Evolutionary conservation across 64 coral and sea anemone species (phyloP).

Genomic region (Dendronephthya gigantea): DNA sequence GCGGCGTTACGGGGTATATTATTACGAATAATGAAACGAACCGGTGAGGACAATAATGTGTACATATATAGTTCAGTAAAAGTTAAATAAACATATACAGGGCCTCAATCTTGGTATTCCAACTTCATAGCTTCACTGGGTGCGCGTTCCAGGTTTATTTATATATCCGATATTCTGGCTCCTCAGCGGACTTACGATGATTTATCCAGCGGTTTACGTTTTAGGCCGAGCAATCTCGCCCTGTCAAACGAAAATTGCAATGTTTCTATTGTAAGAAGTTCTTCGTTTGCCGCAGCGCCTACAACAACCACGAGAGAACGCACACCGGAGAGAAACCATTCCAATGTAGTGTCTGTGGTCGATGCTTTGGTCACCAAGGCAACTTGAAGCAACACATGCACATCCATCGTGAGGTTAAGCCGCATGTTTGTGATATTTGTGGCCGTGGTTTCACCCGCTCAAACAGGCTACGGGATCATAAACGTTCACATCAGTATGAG

Average conservation of each 20-base stretch:
- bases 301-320: not conserved
- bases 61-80: no score
- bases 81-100: no score
- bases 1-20: no score
- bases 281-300: not conserved
- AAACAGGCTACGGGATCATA: not conserved
- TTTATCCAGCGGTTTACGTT: no score
- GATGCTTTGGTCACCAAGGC: not conserved
- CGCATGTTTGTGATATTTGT: not conserved
- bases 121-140: no score
- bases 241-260: not conserved
- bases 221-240: not conserved
- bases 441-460: not conserved
- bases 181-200: no score
- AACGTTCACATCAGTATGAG: not conserved
- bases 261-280: not conserved
- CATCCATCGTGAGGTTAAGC: not conserved
- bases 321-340: not conserved
- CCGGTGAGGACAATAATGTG: no score
- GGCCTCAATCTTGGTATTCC: no score
- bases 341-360: not conserved
- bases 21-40: no score
- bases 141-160: no score
- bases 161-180: no score
- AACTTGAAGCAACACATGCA: not conserved